Percentiles rank a stretch among this genome's conserved stretches.
phyloP scores from a whole-genome alignment of 1,140 invertebrate species.

The Gryllus bimaculatus region DNA sequence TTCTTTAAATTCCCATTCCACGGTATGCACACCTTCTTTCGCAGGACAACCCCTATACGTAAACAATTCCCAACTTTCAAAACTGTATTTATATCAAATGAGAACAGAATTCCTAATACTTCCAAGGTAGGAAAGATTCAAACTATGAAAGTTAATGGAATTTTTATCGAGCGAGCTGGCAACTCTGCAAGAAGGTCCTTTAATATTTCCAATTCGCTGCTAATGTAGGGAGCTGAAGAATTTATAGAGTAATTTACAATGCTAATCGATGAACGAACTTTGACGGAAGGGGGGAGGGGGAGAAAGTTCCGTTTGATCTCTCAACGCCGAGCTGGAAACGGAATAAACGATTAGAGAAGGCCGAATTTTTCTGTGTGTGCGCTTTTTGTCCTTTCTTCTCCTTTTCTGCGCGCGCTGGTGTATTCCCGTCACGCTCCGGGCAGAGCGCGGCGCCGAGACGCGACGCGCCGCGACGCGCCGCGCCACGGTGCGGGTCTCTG shows the following conservation, averaged over 20 bases:
- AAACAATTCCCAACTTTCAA: background rate
- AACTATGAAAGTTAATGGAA: background rate
- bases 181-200: background rate
- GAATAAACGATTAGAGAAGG: background rate
- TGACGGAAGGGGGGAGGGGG: background rate
- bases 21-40: background rate
- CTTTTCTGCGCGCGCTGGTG: background rate
- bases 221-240: background rate
- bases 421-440: too few species aligned
- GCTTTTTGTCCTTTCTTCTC: background rate
- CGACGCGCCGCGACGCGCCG: too few species aligned
- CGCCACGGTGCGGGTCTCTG: too few species aligned
- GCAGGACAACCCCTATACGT: background rate
- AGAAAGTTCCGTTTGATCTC: background rate
- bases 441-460: too few species aligned
- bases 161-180: background rate
- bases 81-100: background rate
- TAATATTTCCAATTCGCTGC: constrained; percentile 1
- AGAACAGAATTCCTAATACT: background rate
- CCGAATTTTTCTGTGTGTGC: background rate
- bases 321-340: background rate
- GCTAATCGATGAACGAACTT: background rate
- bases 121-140: background rate
- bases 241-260: constrained; percentile 6
- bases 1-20: background rate